phyloP scores from a whole-genome alignment of 2,888 invertebrate genomes.

The Parascotia fuliginaria region DNA sequence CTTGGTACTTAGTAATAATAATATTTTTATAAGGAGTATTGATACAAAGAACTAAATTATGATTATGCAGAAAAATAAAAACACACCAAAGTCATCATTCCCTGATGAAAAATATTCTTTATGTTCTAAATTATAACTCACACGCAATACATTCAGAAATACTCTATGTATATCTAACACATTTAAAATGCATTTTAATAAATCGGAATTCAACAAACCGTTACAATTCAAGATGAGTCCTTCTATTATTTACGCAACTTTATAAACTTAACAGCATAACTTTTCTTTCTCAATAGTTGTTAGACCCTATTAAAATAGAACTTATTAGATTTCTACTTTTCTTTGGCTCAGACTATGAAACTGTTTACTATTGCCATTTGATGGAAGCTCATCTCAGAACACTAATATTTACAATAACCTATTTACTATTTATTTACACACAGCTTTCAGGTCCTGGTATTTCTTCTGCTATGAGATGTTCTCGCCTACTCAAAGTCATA shows the following conservation, averaged over 20 bases:
- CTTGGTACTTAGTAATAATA: too few species aligned
- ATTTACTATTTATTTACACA: conserved; percentile 60
- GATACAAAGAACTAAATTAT: too few species aligned
- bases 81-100: too few species aligned
- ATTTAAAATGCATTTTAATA: not conserved
- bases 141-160: not conserved
- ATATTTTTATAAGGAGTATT: too few species aligned
- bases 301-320: conserved; percentile 3
- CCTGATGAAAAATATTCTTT: too few species aligned
- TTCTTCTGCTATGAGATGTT: conserved; percentile 81
- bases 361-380: not conserved
- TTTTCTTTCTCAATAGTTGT: not conserved
- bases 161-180: not conserved
- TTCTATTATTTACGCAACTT: conserved; percentile 13
- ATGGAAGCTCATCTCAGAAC: conserved; percentile 11
- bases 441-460: conserved; percentile 83
- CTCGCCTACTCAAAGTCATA: conserved; percentile 74
- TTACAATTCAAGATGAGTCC: conserved; percentile 17
- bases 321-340: too few species aligned
- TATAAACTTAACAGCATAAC: not conserved
- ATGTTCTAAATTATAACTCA: not conserved
- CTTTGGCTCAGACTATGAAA: too few species aligned
- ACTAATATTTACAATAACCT: conserved; percentile 21
- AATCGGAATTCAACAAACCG: conserved; percentile 19
- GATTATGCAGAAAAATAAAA: too few species aligned